A percentile compares a stretch with the other conserved stretches of the same genome.
Conservation (phyloP, 1,140 invertebrate species). For the Drosophila melanica region DNA sequence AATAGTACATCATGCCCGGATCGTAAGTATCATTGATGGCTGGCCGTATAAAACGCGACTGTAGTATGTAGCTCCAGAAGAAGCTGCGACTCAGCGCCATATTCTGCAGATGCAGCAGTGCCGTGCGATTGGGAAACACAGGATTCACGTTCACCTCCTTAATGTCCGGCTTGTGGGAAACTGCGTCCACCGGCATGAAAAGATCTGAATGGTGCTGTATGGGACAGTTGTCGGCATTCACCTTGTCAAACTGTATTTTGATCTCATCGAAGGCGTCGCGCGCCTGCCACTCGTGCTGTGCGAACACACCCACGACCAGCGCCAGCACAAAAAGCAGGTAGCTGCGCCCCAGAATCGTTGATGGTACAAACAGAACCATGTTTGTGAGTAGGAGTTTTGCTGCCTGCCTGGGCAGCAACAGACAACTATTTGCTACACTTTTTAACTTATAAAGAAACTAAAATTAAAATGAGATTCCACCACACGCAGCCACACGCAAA, state of each 20-base stretch:
- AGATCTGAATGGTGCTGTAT: conserved; percentile 94
- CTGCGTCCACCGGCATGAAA: conserved; percentile 91
- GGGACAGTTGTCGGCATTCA: conserved; percentile 93
- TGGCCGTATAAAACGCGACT: conserved; percentile 94
- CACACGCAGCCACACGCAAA: conserved; percentile 29
- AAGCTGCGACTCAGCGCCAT: conserved; percentile 97
- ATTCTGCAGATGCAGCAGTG: conserved; percentile 96
- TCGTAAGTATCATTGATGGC: conserved; percentile 96
- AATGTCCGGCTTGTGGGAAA: conserved; percentile 96
- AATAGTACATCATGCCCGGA: conserved; percentile 99
- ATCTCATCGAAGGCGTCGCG: conserved; percentile 95
- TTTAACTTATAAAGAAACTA: conserved; percentile 28
- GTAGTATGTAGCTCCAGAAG: conserved; percentile 98
- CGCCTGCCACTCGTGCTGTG: conserved; percentile 94
- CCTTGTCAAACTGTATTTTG: conserved; percentile 90
- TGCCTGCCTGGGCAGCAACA: conserved; percentile 8
- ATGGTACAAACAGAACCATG: conserved; percentile 48
- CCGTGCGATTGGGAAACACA: conserved; percentile 97
- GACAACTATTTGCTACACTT: not conserved
- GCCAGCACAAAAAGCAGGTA: conserved; percentile 76
- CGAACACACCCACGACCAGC: conserved; percentile 87
- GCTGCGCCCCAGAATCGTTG: conserved; percentile 68
- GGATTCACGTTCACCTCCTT: conserved; percentile 98
- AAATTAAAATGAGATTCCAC: conserved; percentile 26
- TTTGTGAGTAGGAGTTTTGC: conserved; percentile 4